Evolutionary conservation across 1,140 invertebrate species (phyloP), one percentile per base, ranked within the genome.

Genomic region (Bombus consobrinus): DNA sequence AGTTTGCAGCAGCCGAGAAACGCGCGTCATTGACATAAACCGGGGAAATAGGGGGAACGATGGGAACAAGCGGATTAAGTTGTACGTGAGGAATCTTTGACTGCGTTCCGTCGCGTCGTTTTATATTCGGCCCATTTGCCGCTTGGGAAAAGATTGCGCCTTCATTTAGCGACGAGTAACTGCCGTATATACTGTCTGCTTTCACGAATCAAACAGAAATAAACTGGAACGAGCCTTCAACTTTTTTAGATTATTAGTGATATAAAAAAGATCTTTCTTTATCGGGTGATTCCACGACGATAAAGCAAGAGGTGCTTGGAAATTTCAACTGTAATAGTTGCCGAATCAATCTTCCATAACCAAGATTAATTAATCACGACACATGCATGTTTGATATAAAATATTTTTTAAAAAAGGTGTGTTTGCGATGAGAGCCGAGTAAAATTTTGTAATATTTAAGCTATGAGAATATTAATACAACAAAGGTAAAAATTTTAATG

Each of bases 21-120:
- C 79, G 72, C n/a, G 68, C 78, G 85, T 88, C 77, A 83, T 84
- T 75, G 75, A 75, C 86, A 74, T 87, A 87, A 87, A 87, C 86
- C 81, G 34, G 39, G 13, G 28, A 66, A 83, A 86, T 83, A 72
- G 6, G 37, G 66, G 43, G 59, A 87, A 78, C 41, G 37, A 32
- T 57, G 57, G 57, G 69, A 74, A 78, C 75, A 79, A 77, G 59
- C 81, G 81, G 77, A 87, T 86, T 87, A 87, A 87, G 86, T 83
- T 80, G 80, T 83, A 87, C 85, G 81, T 73, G 77, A 81, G 74
- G 69, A 83, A 87, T 88, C 77, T 80, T 80, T 87, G 75, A 72
- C 66, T 62, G 82, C 47, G 32, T 22, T 39, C 62, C 80, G 47
- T 18, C 76, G 22, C 28, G 39, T 12, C 10, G 57, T 87, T 87